These are phyloP conservation scores for Hipparchia sbordonii DNA, from an alignment of 2,888 invertebrate genomes.

Conservation along the genomic window DNA sequence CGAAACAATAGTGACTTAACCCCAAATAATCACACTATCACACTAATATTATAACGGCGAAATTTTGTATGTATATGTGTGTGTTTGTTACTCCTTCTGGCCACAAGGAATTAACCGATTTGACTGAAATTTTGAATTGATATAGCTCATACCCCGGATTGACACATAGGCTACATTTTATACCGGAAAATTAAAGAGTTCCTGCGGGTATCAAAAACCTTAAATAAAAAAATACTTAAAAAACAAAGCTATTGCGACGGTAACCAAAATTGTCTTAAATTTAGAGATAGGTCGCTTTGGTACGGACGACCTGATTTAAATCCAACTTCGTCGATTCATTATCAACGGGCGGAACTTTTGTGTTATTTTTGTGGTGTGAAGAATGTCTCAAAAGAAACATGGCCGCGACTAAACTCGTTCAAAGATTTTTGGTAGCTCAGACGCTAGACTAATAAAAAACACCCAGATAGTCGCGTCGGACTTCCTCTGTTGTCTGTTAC, in stretches of 20 bases:
- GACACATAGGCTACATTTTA: too few species aligned
- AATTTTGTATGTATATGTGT: too few species aligned
- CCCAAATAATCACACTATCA: background rate
- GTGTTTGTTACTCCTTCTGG: too few species aligned
- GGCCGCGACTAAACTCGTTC: background rate
- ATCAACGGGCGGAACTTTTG: conserved; percentile 1
- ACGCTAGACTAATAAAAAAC: conserved; percentile 3
- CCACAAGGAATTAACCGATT: too few species aligned
- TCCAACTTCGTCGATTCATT: conserved; percentile 5
- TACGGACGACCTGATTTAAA: background rate
- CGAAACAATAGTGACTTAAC: background rate
- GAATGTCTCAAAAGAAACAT: conserved; percentile 1
- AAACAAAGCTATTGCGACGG: too few species aligned
- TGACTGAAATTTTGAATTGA: too few species aligned
- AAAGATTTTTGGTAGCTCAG: conserved; percentile 1
- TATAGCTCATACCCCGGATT: too few species aligned
- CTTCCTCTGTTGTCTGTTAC: conserved; percentile 4
- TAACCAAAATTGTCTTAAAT: background rate
- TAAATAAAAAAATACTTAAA: too few species aligned
- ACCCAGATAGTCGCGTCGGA: background rate
- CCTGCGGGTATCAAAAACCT: too few species aligned
- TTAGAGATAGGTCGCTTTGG: background rate
- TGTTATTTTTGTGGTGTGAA: conserved; percentile 1
- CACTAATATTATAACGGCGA: too few species aligned
- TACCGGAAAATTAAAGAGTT: too few species aligned